These are phyloP conservation scores for Entomobrya proxima DNA, from an alignment of 2,888 invertebrate genomes.

Conservation along the genomic window DNA sequence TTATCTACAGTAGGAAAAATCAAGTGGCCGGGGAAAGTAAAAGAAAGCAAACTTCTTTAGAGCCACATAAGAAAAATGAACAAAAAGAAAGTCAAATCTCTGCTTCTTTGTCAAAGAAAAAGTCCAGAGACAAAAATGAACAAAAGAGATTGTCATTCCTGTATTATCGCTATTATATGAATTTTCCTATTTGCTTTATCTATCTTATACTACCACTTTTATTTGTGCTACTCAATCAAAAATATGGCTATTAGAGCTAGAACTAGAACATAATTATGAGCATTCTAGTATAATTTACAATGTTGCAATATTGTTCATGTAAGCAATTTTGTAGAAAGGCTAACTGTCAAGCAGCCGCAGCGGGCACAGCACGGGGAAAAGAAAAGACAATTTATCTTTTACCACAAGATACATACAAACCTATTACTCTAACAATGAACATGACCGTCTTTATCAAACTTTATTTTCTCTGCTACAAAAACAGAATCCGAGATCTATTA, in stretches of 20 bases:
- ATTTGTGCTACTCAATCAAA: neutral
- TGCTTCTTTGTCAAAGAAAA: neutral
- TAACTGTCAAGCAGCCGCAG: neutral
- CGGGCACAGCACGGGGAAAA: neutral
- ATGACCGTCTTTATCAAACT: neutral
- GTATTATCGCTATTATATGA: neutral
- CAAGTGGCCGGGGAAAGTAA: neutral
- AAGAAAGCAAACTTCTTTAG: neutral
- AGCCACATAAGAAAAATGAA: neutral
- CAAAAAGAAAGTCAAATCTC: neutral
- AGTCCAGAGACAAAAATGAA: neutral
- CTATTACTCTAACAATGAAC: neutral
- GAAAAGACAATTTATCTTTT: neutral
- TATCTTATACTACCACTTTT: neutral
- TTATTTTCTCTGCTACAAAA: neutral
- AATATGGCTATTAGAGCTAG: neutral
- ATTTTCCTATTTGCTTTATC: neutral
- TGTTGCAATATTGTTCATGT: neutral
- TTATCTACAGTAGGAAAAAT: neutral
- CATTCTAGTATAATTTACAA: neutral
- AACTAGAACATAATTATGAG: neutral
- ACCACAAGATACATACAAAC: neutral
- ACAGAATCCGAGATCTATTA: neutral
- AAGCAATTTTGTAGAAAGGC: neutral
- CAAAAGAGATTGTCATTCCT: neutral